Conservation (phyloP, 2,797 vertebrate species). For the Lycodopsis pacificus region DNA sequence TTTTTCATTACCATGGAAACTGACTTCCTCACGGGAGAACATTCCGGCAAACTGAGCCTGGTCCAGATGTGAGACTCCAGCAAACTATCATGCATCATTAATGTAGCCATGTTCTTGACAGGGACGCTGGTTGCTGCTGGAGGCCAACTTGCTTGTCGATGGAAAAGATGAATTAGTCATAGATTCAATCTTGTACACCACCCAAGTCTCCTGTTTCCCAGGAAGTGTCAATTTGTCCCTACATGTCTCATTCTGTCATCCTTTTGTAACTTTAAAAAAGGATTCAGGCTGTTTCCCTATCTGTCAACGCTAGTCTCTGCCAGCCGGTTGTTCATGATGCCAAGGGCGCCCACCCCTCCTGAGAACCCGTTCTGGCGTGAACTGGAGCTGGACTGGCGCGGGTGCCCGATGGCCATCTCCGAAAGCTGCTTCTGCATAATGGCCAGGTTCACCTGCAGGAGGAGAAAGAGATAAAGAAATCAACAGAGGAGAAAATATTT, state of each 20-base stretch:
- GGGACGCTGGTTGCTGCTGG: background rate
- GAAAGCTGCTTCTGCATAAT: slow-evolving; percentile 97
- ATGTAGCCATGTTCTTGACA: slow-evolving; percentile 34
- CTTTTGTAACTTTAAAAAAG: slow-evolving; percentile 18
- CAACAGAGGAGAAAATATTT: slow-evolving; percentile 13
- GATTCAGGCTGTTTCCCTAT: slow-evolving; percentile 68
- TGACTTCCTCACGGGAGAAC: slow-evolving; percentile 46
- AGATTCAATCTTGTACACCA: slow-evolving; percentile 19
- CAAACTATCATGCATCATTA: slow-evolving; percentile 48
- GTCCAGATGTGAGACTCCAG: slow-evolving; percentile 70
- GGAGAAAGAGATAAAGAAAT: slow-evolving; percentile 13
- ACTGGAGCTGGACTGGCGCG: slow-evolving; percentile 81
- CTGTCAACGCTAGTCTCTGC: slow-evolving; percentile 95
- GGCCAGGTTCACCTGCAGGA: slow-evolving; percentile 88
- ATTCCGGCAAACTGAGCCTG: slow-evolving; percentile 45
- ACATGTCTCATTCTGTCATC: background rate
- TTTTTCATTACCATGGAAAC: slow-evolving; percentile 80
- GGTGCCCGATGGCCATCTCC: slow-evolving; percentile 91
- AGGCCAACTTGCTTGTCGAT: slow-evolving; percentile 12
- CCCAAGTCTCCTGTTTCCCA: background rate
- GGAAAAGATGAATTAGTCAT: slow-evolving; percentile 26
- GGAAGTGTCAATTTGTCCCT: slow-evolving; percentile 4
- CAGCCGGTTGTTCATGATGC: slow-evolving; percentile 97
- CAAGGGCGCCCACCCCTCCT: slow-evolving; percentile 93
- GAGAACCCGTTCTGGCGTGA: slow-evolving; percentile 91